Percentiles rank a stretch among this genome's conserved stretches.
Conservation (phyloP, 2,888 invertebrate genomes). For the Volucella inanis region DNA sequence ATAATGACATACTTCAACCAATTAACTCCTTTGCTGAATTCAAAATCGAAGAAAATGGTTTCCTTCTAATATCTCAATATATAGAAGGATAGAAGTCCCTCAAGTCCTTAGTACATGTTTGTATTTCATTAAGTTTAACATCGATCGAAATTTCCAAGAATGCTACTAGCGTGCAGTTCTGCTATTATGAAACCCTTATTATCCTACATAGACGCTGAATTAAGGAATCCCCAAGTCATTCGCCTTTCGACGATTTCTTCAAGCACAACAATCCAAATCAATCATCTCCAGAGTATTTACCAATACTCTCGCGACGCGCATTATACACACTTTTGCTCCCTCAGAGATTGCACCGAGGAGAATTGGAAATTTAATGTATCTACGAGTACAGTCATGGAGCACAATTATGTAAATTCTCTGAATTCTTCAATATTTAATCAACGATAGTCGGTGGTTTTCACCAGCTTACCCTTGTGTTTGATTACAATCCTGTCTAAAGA, state of each 20-base stretch:
- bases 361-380: background rate
- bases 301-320: background rate
- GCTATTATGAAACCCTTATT: background rate
- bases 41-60: no score
- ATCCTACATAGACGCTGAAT: background rate
- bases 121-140: no score
- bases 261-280: constrained; percentile 11
- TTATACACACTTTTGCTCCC: background rate
- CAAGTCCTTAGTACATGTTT: no score
- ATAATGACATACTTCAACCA: no score
- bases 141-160: no score
- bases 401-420: background rate
- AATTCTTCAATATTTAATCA: constrained; percentile 14
- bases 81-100: no score
- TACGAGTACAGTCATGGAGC: background rate
- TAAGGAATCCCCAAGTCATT: background rate
- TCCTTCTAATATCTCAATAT: no score
- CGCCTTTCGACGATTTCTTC: background rate
- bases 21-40: no score
- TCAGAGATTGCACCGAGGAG: constrained; percentile 7
- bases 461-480: background rate
- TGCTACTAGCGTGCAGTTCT: no score
- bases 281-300: constrained; percentile 1
- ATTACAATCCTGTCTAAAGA: no score
- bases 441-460: constrained; percentile 1